These are phyloP conservation scores for Ataeniobius toweri DNA, from an alignment of 2,797 vertebrate genomes.

Conservation along the genomic window DNA sequence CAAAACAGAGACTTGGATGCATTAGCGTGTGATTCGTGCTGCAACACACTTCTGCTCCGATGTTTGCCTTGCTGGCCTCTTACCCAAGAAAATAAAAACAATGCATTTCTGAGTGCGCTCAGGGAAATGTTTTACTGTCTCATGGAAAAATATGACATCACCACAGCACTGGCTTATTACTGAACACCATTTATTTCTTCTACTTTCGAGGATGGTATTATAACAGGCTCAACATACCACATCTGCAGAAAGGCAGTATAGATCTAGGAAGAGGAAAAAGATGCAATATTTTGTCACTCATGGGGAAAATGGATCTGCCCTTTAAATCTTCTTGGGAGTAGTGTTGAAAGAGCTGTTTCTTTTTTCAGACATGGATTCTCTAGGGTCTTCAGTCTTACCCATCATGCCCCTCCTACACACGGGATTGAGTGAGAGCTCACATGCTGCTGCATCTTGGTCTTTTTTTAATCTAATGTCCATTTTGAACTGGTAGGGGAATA, in stretches of 20 bases:
- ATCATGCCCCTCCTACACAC: constrained; percentile 16
- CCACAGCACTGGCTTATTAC: constrained; percentile 30
- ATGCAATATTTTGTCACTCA: constrained; percentile 36
- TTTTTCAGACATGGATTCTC: constrained; percentile 30
- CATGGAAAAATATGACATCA: constrained; percentile 58
- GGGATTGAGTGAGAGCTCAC: constrained; percentile 9
- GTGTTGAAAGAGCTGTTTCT: constrained; percentile 33
- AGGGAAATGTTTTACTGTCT: constrained; percentile 36
- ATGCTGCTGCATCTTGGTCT: constrained; percentile 17
- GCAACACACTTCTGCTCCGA: constrained; percentile 25
- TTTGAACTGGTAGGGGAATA: constrained; percentile 22
- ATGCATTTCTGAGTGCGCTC: constrained; percentile 13
- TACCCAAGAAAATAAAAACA: constrained; percentile 35
- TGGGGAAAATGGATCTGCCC: constrained; percentile 39
- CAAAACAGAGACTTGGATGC: neutral
- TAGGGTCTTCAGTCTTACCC: constrained; percentile 14
- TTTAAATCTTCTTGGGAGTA: constrained; percentile 57
- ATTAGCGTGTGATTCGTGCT: neutral
- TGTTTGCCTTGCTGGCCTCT: constrained; percentile 27
- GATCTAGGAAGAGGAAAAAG: constrained; percentile 17
- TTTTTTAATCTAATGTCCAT: constrained; percentile 26
- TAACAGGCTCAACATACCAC: constrained; percentile 37
- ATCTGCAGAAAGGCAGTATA: constrained; percentile 20
- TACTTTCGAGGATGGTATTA: constrained; percentile 9
- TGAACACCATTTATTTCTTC: constrained; percentile 28